Evolutionary conservation across 2,888 invertebrate genomes (phyloP), one percentile per base, ranked within the genome.

Genomic region (Thereva nobilitata): DNA sequence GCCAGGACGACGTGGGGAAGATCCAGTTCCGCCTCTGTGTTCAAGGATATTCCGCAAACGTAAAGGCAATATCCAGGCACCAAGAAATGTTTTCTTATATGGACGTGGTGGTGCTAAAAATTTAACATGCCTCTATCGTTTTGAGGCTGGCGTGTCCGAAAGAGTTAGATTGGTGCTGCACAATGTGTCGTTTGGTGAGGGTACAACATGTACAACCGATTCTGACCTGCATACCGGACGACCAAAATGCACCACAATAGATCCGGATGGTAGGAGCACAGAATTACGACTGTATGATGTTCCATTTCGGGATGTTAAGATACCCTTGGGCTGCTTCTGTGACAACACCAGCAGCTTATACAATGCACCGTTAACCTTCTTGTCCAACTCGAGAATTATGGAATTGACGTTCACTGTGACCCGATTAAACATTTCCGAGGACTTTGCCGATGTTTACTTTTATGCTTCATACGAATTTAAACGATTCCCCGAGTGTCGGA

Each of bases 381-480:
- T 86, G 69, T 88, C 89, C 7, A 83, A 87, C 41, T 86, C 89
- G 37, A 82, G 86, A 68, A 86, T 88, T 52, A 82, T 93, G 75
- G 92, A 93, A 81, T 81, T 94, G 67, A 88, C 87, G 73, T 90
- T 93, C 78, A 85, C 87, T 74, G 87, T 93, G 69, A 87, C 87
- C 70, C 83, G 86, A 64, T 86, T 94, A 82, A 85, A 86, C 73
- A 86, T 92, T 63, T 86, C 87, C 57, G 92, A 94, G 80, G 92
- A 95, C 80, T 92, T 91, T 77, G 87, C 91, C 40, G 88, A 90
- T 75, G 84, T 93, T 63, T 89, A 89, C 81, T 92, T 93, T 79
- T 88, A 87, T 74, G 92, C 90, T 5, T 81, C 84, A 8, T 89
- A 89, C 75, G 89, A 90, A 75, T 83, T 88, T 64, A 82, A 89